A percentile compares a stretch with the other conserved stretches of the same genome.
Evolutionary conservation across 2,113 vertebrate species (phyloP).

Genomic region (Eulemur rufifrons): DNA sequence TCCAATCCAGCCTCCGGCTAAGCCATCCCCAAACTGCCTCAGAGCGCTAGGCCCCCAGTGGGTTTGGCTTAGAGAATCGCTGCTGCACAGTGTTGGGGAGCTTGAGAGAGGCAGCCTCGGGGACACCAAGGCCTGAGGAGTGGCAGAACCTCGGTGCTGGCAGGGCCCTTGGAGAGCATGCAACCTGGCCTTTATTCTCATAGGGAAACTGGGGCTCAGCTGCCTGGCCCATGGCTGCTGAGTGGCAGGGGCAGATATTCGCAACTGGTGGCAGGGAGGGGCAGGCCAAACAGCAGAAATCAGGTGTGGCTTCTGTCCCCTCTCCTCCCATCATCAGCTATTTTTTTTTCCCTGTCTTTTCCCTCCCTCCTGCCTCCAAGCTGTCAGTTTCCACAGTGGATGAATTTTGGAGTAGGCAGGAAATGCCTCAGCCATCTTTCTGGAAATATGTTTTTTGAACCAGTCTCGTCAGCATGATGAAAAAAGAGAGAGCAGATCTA

Average conservation of each 20-base stretch:
- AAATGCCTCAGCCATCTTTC: conserved; percentile 20
- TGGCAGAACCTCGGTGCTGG: neutral
- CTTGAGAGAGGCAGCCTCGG: neutral
- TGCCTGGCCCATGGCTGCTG: neutral
- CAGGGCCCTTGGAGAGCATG: neutral
- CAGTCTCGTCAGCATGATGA: conserved; percentile 73
- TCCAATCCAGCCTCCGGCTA: conserved; percentile 29
- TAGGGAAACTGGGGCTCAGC: neutral
- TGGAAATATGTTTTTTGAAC: conserved; percentile 64
- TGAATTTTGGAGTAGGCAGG: conserved; percentile 22
- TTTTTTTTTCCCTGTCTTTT: neutral
- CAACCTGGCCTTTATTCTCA: neutral
- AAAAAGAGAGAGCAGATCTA: conserved; percentile 71
- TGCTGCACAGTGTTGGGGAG: neutral
- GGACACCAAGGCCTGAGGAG: neutral
- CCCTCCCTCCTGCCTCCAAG: neutral
- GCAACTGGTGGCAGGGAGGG: neutral
- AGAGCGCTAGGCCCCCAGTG: neutral
- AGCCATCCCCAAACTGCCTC: neutral
- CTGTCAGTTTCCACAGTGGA: neutral
- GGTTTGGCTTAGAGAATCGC: neutral
- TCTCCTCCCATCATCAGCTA: neutral
- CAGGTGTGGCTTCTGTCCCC: neutral
- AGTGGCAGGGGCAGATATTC: neutral
- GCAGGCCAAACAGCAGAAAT: neutral